Conservation (phyloP, 2,113 vertebrate genomes). For the Alethe castanea region DNA sequence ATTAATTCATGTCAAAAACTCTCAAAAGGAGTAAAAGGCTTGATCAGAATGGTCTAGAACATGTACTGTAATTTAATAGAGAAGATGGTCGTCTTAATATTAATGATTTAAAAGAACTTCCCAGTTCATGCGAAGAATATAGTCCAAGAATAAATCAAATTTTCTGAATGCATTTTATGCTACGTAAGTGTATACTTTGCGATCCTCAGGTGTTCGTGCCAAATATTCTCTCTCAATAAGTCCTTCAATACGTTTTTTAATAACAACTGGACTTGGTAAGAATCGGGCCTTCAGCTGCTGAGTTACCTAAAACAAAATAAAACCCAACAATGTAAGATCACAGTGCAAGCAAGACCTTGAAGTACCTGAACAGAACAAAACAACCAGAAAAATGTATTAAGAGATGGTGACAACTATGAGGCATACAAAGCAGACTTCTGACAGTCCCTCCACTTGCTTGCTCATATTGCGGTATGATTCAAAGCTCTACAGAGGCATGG, state of each 20-base stretch:
- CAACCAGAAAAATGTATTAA: neutral
- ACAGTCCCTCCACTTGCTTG: neutral
- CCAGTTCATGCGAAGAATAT: conserved; percentile 91
- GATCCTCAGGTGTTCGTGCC: conserved; percentile 96
- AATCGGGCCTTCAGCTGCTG: conserved; percentile 95
- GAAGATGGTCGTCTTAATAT: conserved; percentile 83
- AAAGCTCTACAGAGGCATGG: neutral
- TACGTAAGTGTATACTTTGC: conserved; percentile 98
- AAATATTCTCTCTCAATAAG: conserved; percentile 99
- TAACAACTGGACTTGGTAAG: conserved; percentile 96
- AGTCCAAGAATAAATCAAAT: conserved; percentile 86
- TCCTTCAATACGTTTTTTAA: conserved; percentile 99
- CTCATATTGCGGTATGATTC: neutral
- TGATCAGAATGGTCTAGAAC: conserved; percentile 90
- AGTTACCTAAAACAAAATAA: conserved; percentile 83
- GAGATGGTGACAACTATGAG: neutral
- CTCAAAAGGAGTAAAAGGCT: conserved; percentile 86
- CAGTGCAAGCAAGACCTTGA: neutral
- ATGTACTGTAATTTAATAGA: conserved; percentile 87
- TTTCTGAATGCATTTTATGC: conserved; percentile 84
- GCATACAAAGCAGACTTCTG: neutral
- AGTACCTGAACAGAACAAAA: neutral
- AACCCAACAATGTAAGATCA: neutral
- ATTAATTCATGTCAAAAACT: conserved; percentile 87
- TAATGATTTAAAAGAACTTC: conserved; percentile 92